Evolutionary conservation across 2,888 invertebrate genomes (phyloP), one percentile per base, ranked within the genome.

Genomic region (Carcina quercana): DNA sequence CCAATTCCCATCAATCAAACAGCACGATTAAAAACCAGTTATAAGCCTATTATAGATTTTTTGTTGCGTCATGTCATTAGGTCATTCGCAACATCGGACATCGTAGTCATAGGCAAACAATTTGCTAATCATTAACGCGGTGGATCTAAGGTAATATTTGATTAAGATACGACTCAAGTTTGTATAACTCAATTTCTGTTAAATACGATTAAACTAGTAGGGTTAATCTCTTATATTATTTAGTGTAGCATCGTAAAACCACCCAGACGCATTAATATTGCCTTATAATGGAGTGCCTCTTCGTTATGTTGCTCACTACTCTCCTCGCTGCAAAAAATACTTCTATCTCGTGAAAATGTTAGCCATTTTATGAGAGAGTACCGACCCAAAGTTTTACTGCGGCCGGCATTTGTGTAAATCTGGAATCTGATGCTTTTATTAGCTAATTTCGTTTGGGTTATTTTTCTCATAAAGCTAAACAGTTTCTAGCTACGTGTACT

Each of bases 251-350:
- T 13, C 29, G 8, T 21, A 28, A 37, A 37, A 42, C 32, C 35
- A 37, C 42, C 49, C 47, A 58, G 56, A 58, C 53, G 47, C 56
- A 58, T 56, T 53, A 47, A 53, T 55, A 47, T 47, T 37, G 39
- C 37, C 35, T 40, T 47, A 45, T 44, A 55, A 50, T 47, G 40
- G 43, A 40, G 45, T 38, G 41, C 38, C 36, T 34, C 43, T 27
- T 30, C 15, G 32, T 17, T 26, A 25, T 15, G 21, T 27, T 32
- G 30, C 30, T 20, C 13, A 28, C 28, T 34, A 12, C 22, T 14
- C 21, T 30, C 17, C 24, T 13, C 3, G 13, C n/a, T 28, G 8
- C 26, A 26, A 25, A 34, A 8, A 24, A 13, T 21, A 13, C 25
- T 36, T 31, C 22, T 25, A 20, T 20, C 33, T 37, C 32, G 42